Evolutionary conservation across 2,888 invertebrate genomes (phyloP).

Genomic region (Malthinus flaveolus): DNA sequence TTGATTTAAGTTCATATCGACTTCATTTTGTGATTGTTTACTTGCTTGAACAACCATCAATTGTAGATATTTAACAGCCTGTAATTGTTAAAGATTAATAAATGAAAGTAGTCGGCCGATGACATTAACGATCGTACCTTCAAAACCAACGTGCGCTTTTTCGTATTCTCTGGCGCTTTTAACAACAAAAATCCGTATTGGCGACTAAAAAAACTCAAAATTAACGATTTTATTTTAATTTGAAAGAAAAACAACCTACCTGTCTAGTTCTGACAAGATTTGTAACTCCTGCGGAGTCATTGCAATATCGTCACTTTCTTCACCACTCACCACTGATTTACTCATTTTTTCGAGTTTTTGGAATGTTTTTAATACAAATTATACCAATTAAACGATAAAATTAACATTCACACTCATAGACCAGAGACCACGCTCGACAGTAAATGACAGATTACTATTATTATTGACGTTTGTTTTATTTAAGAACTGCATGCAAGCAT

Average conservation of each 20-base stretch:
- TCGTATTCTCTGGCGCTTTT: conserved; percentile 76
- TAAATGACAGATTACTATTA: no score
- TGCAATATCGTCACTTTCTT: conserved; percentile 51
- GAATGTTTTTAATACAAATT: no score
- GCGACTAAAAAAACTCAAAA: conserved; percentile 62
- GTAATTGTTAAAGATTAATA: conserved; percentile 36
- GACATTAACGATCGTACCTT: conserved; percentile 57
- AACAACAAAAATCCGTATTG: conserved; percentile 89
- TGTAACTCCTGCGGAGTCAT: conserved; percentile 81
- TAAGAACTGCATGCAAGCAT: no score
- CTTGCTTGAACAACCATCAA: conserved; percentile 82
- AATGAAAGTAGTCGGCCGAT: conserved; percentile 3
- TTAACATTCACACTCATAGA: no score
- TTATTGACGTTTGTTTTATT: no score
- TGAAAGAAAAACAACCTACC: conserved; percentile 57
- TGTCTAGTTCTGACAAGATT: conserved; percentile 85
- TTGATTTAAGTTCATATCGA: conserved; percentile 47
- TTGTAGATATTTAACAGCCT: conserved; percentile 84
- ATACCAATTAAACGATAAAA: no score
- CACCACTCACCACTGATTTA: conserved; percentile 42
- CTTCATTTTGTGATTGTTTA: conserved; percentile 52
- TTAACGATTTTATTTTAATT: conserved; percentile 1
- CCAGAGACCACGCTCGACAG: no score
- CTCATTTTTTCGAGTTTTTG: conserved; percentile 41
- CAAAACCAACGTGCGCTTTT: conserved; percentile 78